phyloP scores from a whole-genome alignment of 2,797 vertebrate genomes.

The Intellagama lesueurii region DNA sequence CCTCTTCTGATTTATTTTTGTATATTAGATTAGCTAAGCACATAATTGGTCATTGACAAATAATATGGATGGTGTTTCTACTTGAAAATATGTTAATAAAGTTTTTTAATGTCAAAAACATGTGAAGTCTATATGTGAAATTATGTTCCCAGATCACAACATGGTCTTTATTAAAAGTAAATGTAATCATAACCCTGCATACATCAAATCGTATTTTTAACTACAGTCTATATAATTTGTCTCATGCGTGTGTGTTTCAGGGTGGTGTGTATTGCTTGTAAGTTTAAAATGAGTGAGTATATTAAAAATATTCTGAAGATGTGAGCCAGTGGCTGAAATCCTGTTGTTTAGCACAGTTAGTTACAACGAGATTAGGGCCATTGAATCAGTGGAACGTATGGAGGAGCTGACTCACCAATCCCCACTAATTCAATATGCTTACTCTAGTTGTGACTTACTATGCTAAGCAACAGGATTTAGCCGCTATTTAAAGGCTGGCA shows the following conservation, averaged over 20 bases:
- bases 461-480: background rate
- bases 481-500: rapidly evolving
- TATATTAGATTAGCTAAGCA: background rate
- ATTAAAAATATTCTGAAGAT: constrained; percentile 54
- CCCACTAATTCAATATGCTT: too few relatives aligned
- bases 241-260: background rate
- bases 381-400: too few relatives aligned
- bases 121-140: constrained; percentile 3
- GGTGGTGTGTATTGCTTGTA: constrained; percentile 30
- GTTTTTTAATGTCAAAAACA: constrained; percentile 24
- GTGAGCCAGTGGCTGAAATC: constrained; percentile 4
- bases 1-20: background rate
- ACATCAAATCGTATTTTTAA: constrained; percentile 27
- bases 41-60: background rate
- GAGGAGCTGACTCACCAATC: too few relatives aligned
- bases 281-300: constrained; percentile 51
- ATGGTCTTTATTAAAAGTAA: constrained; percentile 16
- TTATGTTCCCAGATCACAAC: constrained; percentile 23
- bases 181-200: constrained; percentile 21
- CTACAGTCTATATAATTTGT: background rate
- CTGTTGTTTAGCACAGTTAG: too few relatives aligned
- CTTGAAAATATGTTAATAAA: constrained; percentile 42
- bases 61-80: constrained; percentile 19
- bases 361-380: too few relatives aligned
- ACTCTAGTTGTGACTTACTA: too few relatives aligned